These are phyloP conservation scores for Cynocephalus volans DNA, from an alignment of 2,113 vertebrate genomes.

Conservation along the genomic window DNA sequence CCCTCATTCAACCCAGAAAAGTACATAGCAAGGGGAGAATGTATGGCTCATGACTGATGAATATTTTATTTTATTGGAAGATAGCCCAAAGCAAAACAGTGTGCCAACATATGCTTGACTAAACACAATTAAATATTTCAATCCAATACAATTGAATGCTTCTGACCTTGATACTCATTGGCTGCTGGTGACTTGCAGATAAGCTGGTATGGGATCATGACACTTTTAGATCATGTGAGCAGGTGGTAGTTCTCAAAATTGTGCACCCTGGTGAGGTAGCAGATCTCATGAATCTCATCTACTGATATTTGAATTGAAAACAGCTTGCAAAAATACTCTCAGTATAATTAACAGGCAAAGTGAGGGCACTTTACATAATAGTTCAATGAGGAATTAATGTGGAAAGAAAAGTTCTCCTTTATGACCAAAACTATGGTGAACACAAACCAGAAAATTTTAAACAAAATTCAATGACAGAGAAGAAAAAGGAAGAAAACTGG, in stretches of 20 bases:
- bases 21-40: neutral
- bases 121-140: slow-evolving; percentile 17
- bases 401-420: neutral
- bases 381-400: neutral
- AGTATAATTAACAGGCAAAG: neutral
- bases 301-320: slow-evolving; percentile 13
- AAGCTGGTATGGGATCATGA: neutral
- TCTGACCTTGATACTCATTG: slow-evolving; percentile 44
- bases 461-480: neutral
- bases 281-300: neutral
- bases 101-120: neutral
- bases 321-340: neutral
- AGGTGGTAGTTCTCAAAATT: slow-evolving; percentile 26
- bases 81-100: neutral
- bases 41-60: neutral
- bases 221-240: neutral
- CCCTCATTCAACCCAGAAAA: neutral
- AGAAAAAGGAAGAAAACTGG: neutral
- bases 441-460: neutral
- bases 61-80: slow-evolving; percentile 55
- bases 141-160: neutral
- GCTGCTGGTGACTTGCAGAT: neutral
- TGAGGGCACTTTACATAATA: neutral
- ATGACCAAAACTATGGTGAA: neutral
- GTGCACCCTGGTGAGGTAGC: neutral